Percentiles rank a stretch among this genome's conserved stretches.
Conservation (phyloP, 2,888 invertebrate genomes). For the Teinopalpus imperialis region DNA sequence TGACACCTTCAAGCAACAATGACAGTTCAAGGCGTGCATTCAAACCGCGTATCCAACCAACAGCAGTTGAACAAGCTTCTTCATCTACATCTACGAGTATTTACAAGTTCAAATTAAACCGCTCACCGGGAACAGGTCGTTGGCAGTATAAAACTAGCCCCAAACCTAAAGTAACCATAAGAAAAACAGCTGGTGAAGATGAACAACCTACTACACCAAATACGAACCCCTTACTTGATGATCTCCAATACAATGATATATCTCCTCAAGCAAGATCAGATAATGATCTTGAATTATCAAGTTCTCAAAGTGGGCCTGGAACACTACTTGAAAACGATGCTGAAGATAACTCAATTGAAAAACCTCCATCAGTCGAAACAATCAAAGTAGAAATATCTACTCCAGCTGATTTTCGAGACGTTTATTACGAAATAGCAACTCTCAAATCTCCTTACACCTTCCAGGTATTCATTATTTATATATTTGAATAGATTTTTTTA, state of each 20-base stretch:
- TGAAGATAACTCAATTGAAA: constrained; percentile 85
- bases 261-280: constrained; percentile 81
- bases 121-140: constrained; percentile 91
- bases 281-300: constrained; percentile 88
- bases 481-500: too few species aligned
- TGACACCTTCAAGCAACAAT: constrained; percentile 64
- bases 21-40: constrained; percentile 83
- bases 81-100: constrained; percentile 82
- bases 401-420: constrained; percentile 91
- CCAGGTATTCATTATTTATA: too few species aligned
- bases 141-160: constrained; percentile 96
- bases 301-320: constrained; percentile 84
- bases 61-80: constrained; percentile 77
- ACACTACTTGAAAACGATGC: constrained; percentile 82
- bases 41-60: constrained; percentile 84
- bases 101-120: constrained; percentile 91
- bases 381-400: constrained; percentile 94
- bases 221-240: constrained; percentile 66
- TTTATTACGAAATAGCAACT: constrained; percentile 94
- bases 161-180: constrained; percentile 91
- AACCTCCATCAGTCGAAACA: constrained; percentile 87
- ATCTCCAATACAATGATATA: constrained; percentile 75
- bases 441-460: constrained; percentile 95
- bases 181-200: constrained; percentile 84
- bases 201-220: constrained; percentile 72